Evolutionary conservation across 2,113 vertebrate genomes (phyloP), one percentile per base, ranked within the genome.

Genomic region (Osmerus eperlanus): DNA sequence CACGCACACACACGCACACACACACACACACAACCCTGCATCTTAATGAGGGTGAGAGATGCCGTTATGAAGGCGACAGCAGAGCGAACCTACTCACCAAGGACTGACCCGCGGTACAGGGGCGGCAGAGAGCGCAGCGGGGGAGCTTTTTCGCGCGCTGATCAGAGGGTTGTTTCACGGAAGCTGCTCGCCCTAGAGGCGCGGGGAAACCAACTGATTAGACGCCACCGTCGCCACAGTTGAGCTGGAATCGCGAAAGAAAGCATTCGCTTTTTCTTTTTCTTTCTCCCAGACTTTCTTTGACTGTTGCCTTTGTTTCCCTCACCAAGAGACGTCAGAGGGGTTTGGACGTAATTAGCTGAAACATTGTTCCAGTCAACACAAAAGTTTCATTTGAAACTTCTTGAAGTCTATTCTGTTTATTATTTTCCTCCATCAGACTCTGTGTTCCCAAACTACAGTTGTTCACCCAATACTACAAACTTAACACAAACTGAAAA

Each of bases 281-380:
- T 83, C 58, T 86, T 86, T 87, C 88, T 73, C 72, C 65, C 69
- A 66, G 19, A 15, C 73, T 56, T 19, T 32, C 32, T 84, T 83
- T 78, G 72, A 91, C 90, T 90, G 89, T 92, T 91, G 87, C 87
- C 88, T 91, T 91, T 91, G 88, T 91, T 89, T 86, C 90, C 87
- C 84, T 85, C 7, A 12, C 41, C 41, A 82, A 36, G 84, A 87
- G 87, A 86, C 83, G 84, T 84, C 84, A 76, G 84, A 86, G 87
- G 87, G 90, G 84, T 87, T 75, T 91, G 84, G 85, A 79, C 77
- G 87, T 92, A 93, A 93, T 92, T 93, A 93, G 87, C 91, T 88
- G 88, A 89, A 91, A 89, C 83, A 85, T 77, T 84, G 16, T 19
- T 7, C 62, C 85, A 83, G 84, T 84, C 83, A 74, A 81, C 84